Percentiles rank a stretch among this genome's conserved stretches.
These are phyloP conservation scores for Chloromyia formosa DNA, from an alignment of 2,888 invertebrate genomes.

Conservation along the genomic window DNA sequence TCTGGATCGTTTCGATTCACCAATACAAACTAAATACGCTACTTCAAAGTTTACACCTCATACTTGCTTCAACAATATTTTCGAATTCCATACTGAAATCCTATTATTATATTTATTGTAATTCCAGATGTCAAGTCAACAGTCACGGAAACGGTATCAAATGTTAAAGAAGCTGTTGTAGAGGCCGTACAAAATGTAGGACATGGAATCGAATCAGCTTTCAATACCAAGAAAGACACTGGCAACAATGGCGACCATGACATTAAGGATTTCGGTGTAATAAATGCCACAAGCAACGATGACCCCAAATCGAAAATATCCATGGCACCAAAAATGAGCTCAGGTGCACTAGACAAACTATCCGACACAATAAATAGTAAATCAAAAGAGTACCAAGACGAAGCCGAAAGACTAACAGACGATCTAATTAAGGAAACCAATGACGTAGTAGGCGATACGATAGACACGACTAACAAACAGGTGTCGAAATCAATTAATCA, in stretches of 20 bases:
- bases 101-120: constrained; percentile 1
- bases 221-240: constrained; percentile 38
- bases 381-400: constrained; percentile 47
- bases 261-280: constrained; percentile 36
- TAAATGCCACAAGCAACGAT: constrained; percentile 23
- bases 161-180: constrained; percentile 52
- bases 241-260: background rate
- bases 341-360: constrained; percentile 41
- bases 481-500: constrained; percentile 29
- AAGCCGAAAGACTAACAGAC: constrained; percentile 50
- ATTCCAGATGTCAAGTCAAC: constrained; percentile 51
- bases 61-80: too few relatives aligned
- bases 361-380: constrained; percentile 48
- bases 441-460: constrained; percentile 44
- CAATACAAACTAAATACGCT: too few relatives aligned
- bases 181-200: constrained; percentile 51
- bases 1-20: too few relatives aligned
- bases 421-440: constrained; percentile 50
- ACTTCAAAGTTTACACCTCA: too few relatives aligned
- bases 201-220: constrained; percentile 48
- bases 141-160: constrained; percentile 48
- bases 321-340: constrained; percentile 9
- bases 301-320: constrained; percentile 22
- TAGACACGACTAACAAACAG: constrained; percentile 21
- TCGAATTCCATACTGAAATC: too few relatives aligned